Conservation (phyloP, 2,888 invertebrate genomes). For the Mimas tiliae region DNA sequence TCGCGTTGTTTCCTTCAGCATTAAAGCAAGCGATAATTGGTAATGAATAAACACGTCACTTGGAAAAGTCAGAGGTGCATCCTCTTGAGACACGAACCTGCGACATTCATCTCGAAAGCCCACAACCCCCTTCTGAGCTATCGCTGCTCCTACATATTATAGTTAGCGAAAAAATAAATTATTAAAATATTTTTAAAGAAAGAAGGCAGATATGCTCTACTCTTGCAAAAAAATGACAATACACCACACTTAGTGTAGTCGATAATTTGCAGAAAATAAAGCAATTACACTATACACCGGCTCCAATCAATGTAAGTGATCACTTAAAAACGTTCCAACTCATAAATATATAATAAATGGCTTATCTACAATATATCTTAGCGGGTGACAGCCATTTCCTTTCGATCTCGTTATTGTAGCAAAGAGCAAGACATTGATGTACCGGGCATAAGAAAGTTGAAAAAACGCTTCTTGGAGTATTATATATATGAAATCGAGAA, state of each 20-base stretch:
- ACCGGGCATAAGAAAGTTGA: constrained; percentile 14
- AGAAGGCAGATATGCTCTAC: too few relatives aligned
- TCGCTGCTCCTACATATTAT: too few relatives aligned
- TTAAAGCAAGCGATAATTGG: too few relatives aligned
- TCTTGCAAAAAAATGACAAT: too few relatives aligned
- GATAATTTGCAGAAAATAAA: background rate
- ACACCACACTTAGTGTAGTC: background rate
- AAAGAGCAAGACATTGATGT: constrained; percentile 27
- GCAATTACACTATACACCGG: background rate
- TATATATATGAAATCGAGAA: background rate
- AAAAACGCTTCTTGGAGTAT: background rate
- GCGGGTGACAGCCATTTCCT: constrained; percentile 60
- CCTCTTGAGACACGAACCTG: too few relatives aligned
- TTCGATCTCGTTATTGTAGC: constrained; percentile 42
- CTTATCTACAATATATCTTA: constrained; percentile 52
- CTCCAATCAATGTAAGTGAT: constrained; percentile 10
- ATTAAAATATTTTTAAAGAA: too few relatives aligned
- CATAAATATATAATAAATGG: constrained; percentile 18
- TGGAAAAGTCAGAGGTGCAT: too few relatives aligned
- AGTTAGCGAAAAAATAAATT: too few relatives aligned
- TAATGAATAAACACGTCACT: too few relatives aligned
- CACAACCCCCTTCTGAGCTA: too few relatives aligned
- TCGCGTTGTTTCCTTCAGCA: too few relatives aligned
- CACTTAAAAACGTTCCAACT: constrained; percentile 13
- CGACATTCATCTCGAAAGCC: too few relatives aligned